Evolutionary conservation across 2,888 invertebrate genomes (phyloP).

Genomic region (Muschampia plurimacula): DNA sequence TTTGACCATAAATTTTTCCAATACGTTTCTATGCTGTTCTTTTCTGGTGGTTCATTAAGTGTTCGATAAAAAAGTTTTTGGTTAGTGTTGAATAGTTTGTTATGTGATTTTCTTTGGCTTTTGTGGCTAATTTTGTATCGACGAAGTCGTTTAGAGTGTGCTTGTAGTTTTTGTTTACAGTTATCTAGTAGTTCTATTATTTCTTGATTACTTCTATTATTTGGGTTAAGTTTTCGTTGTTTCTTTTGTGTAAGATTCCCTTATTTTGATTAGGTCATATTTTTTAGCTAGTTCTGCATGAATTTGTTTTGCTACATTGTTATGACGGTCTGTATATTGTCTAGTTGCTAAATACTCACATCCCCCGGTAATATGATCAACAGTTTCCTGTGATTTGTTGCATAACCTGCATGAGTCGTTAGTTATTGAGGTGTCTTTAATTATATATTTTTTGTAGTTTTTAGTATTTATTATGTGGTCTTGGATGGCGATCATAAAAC

Average conservation of each 20-base stretch:
- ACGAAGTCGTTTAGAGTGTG: constrained; percentile 20
- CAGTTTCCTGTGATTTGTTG: no score
- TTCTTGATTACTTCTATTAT: neutral
- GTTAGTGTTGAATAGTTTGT: constrained; percentile 17
- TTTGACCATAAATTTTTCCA: constrained; percentile 28
- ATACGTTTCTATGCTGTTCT: neutral
- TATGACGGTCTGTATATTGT: no score
- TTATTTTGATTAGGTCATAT: neutral
- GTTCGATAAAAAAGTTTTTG: constrained; percentile 16
- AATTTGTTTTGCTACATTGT: no score
- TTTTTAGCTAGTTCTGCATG: no score
- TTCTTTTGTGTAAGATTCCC: constrained; percentile 8
- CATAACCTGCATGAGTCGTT: no score
- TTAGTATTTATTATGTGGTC: no score
- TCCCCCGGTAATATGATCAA: no score
- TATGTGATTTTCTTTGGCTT: constrained; percentile 22
- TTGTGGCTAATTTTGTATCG: constrained; percentile 25
- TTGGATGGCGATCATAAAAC: no score
- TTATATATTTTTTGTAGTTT: no score
- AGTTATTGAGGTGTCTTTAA: no score
- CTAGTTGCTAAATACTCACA: no score
- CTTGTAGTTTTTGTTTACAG: constrained; percentile 29
- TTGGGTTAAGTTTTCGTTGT: constrained; percentile 7
- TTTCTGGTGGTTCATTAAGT: neutral
- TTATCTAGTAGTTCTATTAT: constrained; percentile 19